Percentiles rank a stretch among this genome's conserved stretches.
Conservation (phyloP, 2,888 invertebrate genomes). For the Catocala sponsa region DNA sequence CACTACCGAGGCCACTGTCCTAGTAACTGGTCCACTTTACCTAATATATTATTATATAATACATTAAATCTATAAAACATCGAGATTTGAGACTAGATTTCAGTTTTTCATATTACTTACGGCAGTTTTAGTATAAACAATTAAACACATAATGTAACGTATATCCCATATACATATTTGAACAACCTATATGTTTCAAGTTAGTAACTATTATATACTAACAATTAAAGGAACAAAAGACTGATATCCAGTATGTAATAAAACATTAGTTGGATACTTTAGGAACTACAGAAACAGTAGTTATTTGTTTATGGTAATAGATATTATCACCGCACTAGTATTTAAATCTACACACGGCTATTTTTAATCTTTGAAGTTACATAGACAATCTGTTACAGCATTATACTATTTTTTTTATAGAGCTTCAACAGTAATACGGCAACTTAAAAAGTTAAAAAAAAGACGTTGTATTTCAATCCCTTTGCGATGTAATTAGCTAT, state of each 20-base stretch:
- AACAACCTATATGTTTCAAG: neutral
- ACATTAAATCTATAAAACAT: conserved; percentile 26
- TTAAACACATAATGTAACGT: neutral
- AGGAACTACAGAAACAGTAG: conserved; percentile 27
- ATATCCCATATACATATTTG: neutral
- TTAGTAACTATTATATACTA: conserved; percentile 14
- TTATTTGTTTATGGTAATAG: conserved; percentile 2
- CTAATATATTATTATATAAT: conserved; percentile 41
- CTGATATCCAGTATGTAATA: conserved; percentile 29
- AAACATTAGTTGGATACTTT: conserved; percentile 28
- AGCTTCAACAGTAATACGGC: too few relatives aligned
- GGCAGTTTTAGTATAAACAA: conserved; percentile 10
- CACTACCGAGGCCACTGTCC: conserved; percentile 85
- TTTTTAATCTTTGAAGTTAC: too few relatives aligned
- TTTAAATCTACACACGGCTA: conserved; percentile 1
- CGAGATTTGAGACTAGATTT: conserved; percentile 36
- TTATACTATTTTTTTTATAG: too few relatives aligned
- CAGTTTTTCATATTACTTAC: conserved; percentile 12
- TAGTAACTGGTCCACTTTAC: conserved; percentile 80
- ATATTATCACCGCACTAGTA: too few relatives aligned
- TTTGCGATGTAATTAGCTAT: too few relatives aligned
- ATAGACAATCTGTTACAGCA: too few relatives aligned
- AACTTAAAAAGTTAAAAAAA: too few relatives aligned
- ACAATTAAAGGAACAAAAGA: conserved; percentile 37
- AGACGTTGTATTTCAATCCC: too few relatives aligned